These are phyloP conservation scores for Piaya cayana DNA, from an alignment of 2,113 vertebrate genomes.

Conservation along the genomic window DNA sequence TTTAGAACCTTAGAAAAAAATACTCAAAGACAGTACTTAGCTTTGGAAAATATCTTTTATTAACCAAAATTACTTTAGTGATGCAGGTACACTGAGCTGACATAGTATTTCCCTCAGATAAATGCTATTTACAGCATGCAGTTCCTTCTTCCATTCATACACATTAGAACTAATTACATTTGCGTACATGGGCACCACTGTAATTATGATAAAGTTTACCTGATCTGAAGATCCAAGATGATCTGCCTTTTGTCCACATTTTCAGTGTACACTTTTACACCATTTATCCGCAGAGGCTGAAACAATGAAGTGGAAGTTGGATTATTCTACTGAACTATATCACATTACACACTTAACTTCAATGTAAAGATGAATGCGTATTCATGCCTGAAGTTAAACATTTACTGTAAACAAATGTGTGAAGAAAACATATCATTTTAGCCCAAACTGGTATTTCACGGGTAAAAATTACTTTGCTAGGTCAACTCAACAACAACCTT, in stretches of 20 bases:
- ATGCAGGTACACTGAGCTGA: neutral
- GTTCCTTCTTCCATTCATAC: neutral
- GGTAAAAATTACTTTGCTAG: neutral
- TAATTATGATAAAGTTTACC: constrained; percentile 73
- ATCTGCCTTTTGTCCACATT: constrained; percentile 98
- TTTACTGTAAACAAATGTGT: neutral
- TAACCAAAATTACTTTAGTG: neutral
- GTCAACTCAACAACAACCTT: neutral
- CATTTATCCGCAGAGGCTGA: constrained; percentile 93
- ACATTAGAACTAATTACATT: neutral
- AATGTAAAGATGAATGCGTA: neutral
- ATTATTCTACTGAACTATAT: neutral
- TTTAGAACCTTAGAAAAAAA: neutral
- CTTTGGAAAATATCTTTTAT: neutral
- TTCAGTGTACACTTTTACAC: constrained; percentile 97
- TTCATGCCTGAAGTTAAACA: neutral
- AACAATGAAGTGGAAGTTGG: constrained; percentile 14
- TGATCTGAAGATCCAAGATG: constrained; percentile 97
- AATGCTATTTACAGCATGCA: neutral
- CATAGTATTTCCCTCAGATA: neutral
- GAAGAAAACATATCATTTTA: neutral
- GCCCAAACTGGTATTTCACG: neutral
- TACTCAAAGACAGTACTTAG: neutral
- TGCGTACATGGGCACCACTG: fast-evolving
- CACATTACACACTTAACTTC: neutral